phyloP scores from a whole-genome alignment of 2,888 invertebrate species.

The Chironomus riparius region DNA sequence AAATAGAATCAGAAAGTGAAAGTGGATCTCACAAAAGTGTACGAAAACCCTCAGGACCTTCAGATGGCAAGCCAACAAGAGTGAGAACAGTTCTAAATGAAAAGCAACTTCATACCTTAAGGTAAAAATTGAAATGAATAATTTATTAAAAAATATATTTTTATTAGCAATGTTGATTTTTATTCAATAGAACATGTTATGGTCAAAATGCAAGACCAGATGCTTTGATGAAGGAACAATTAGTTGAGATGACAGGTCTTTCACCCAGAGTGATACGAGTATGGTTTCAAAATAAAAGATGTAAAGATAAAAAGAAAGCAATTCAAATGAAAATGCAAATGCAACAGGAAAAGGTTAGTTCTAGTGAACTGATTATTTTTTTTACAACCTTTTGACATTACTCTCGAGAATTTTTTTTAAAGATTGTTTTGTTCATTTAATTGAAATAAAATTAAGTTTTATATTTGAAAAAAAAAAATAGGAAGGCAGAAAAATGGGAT shows the following conservation, averaged over 20 bases:
- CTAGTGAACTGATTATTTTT: too few species aligned
- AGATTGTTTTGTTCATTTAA: slow-evolving; percentile 32
- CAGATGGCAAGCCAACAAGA: slow-evolving; percentile 92
- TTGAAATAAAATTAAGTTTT: not conserved
- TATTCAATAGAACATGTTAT: slow-evolving; percentile 70
- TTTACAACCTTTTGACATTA: too few species aligned
- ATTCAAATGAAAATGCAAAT: slow-evolving; percentile 95
- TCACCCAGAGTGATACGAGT: slow-evolving; percentile 97
- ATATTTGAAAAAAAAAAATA: slow-evolving; percentile 40
- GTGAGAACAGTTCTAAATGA: slow-evolving; percentile 98
- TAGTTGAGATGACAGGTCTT: slow-evolving; percentile 97
- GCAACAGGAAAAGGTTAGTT: slow-evolving; percentile 88
- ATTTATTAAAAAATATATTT: not conserved
- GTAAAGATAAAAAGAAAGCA: slow-evolving; percentile 96
- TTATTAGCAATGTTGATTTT: not conserved
- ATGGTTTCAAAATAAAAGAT: slow-evolving; percentile 98
- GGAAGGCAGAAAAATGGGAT: slow-evolving; percentile 91
- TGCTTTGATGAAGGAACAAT: slow-evolving; percentile 97
- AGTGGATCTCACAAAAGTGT: slow-evolving; percentile 82
- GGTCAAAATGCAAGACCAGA: slow-evolving; percentile 96
- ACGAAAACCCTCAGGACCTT: slow-evolving; percentile 43
- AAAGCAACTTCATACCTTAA: slow-evolving; percentile 92
- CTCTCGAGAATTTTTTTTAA: too few species aligned
- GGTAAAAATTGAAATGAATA: slow-evolving; percentile 42
- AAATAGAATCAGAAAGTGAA: slow-evolving; percentile 79